phyloP scores from a whole-genome alignment of 2,797 vertebrate species.

The Sphenopsis melanotis region DNA sequence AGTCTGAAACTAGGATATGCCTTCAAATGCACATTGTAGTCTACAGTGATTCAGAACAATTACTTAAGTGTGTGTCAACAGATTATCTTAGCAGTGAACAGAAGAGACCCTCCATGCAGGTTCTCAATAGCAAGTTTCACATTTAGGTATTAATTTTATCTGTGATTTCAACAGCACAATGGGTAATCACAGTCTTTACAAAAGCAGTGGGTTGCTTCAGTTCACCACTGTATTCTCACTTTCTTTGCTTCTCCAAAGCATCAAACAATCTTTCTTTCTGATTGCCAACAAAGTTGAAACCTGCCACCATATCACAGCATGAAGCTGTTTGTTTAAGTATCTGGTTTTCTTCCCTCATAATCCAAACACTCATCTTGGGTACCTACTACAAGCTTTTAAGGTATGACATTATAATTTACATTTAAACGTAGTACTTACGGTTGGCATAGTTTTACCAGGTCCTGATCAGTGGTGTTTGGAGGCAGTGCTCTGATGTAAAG shows the following conservation, averaged over 20 bases:
- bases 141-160: background rate
- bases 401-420: background rate
- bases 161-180: background rate
- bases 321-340: background rate
- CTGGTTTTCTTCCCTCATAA: background rate
- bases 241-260: background rate
- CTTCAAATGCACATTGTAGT: background rate
- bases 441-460: constrained; percentile 98
- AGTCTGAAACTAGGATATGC: background rate
- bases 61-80: background rate
- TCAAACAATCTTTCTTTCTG: background rate
- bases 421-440: constrained; percentile 84
- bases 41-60: background rate
- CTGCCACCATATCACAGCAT: background rate
- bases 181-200: background rate
- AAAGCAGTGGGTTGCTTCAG: background rate
- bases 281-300: background rate
- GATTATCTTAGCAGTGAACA: background rate
- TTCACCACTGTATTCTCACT: background rate
- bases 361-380: background rate
- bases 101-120: background rate
- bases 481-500: constrained; percentile 96
- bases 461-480: constrained; percentile 95
- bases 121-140: background rate
- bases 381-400: background rate